phyloP scores from a whole-genome alignment of 2,113 vertebrate genomes.

The Silurus meridionalis region DNA sequence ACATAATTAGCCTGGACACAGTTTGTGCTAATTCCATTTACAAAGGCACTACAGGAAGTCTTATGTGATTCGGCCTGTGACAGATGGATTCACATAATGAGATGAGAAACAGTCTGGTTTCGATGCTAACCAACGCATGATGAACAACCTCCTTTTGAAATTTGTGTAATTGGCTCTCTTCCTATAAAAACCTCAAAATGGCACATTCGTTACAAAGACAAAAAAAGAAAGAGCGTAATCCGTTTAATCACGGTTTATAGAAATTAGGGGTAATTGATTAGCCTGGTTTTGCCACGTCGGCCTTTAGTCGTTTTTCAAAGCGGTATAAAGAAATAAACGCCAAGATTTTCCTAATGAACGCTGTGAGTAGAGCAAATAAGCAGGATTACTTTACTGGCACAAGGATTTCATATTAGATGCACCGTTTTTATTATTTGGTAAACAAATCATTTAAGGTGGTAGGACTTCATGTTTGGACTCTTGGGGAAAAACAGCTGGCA shows the following conservation, averaged over 20 bases:
- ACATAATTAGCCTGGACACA: background rate
- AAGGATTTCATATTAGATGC: background rate
- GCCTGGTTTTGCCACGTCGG: slow-evolving; percentile 12
- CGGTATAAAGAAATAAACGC: background rate
- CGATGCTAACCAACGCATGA: background rate
- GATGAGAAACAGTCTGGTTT: background rate
- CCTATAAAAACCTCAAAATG: background rate
- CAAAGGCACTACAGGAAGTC: background rate
- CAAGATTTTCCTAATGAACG: slow-evolving; percentile 4
- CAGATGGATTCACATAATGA: background rate
- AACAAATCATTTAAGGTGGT: no score
- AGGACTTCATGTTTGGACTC: background rate
- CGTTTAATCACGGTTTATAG: slow-evolving; percentile 14
- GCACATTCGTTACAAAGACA: background rate
- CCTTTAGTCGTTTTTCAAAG: background rate
- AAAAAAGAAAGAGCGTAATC: slow-evolving; percentile 12
- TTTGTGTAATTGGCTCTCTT: background rate
- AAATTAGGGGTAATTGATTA: slow-evolving; percentile 30
- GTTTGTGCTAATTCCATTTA: slow-evolving; percentile 8
- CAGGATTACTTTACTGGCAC: slow-evolving; percentile 3
- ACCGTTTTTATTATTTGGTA: no score
- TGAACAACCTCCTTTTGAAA: background rate
- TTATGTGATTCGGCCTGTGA: background rate
- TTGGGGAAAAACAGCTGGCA: background rate
- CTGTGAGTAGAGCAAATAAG: background rate